These are phyloP conservation scores for Aethina tumida DNA, from an alignment of 1,140 invertebrate species.

Conservation along the genomic window DNA sequence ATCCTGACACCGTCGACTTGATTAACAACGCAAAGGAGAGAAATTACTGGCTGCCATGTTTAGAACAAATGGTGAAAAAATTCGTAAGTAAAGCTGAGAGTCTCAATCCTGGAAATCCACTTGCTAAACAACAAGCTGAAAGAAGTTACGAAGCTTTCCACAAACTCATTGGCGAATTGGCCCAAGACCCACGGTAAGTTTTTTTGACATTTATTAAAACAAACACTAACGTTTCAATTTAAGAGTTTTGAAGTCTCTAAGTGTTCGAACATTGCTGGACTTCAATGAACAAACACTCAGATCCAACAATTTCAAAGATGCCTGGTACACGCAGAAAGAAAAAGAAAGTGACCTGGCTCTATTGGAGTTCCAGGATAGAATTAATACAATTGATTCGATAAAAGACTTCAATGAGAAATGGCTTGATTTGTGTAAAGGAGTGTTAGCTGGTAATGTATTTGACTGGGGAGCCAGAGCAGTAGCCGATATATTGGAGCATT, in stretches of 20 bases:
- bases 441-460: slow-evolving; percentile 79
- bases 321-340: slow-evolving; percentile 68
- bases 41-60: slow-evolving; percentile 87
- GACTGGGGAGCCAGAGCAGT: slow-evolving; percentile 93
- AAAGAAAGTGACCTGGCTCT: slow-evolving; percentile 49
- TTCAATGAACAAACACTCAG: slow-evolving; percentile 85
- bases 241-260: slow-evolving; percentile 67
- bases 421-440: slow-evolving; percentile 49
- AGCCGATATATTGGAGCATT: slow-evolving; percentile 66
- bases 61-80: slow-evolving; percentile 73
- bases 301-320: slow-evolving; percentile 87
- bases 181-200: slow-evolving; percentile 70
- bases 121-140: slow-evolving; percentile 66
- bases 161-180: slow-evolving; percentile 64
- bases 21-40: slow-evolving; percentile 75
- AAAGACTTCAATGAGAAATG: slow-evolving; percentile 42
- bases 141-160: slow-evolving; percentile 80
- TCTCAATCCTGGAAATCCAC: slow-evolving; percentile 65
- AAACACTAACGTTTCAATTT: no score
- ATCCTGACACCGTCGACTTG: slow-evolving; percentile 84
- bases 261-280: slow-evolving; percentile 80
- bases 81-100: slow-evolving; percentile 62
- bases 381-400: slow-evolving; percentile 47
- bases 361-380: slow-evolving; percentile 39
- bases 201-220: slow-evolving; percentile 1